Percentiles rank a stretch among this genome's conserved stretches.
phyloP scores from a whole-genome alignment of 2,797 vertebrate species.

The Bradypodion ventrale region DNA sequence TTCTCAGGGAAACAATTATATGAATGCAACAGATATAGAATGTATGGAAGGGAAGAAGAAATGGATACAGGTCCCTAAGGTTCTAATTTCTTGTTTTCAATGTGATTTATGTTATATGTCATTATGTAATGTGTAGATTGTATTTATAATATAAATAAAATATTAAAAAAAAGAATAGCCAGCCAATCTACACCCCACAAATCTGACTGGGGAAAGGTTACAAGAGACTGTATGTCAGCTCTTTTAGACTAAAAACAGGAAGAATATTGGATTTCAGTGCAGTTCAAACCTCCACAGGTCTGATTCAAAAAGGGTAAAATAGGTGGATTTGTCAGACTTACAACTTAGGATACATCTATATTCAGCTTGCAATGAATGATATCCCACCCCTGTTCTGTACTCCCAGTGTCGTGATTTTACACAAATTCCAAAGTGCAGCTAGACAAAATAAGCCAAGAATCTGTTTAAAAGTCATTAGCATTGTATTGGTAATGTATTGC shows the following conservation, averaged over 20 bases:
- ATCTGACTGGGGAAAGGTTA: not conserved
- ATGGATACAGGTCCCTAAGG: too few species aligned
- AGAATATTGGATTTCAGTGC: too few species aligned
- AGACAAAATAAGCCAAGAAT: not conserved
- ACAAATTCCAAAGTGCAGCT: not conserved
- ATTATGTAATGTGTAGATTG: too few species aligned
- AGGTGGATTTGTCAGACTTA: not conserved
- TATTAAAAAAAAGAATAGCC: too few species aligned
- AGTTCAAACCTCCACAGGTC: not conserved
- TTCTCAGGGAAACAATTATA: too few species aligned
- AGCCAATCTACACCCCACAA: not conserved
- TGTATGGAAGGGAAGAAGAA: too few species aligned
- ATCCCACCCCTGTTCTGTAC: not conserved
- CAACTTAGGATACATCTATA: not conserved
- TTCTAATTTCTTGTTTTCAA: too few species aligned
- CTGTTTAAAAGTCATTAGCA: not conserved
- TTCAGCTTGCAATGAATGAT: not conserved
- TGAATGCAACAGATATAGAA: too few species aligned
- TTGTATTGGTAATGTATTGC: too few species aligned
- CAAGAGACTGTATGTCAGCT: not conserved
- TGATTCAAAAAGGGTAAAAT: not conserved
- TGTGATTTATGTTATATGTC: too few species aligned
- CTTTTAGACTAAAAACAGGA: not conserved
- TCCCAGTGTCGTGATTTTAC: not conserved
- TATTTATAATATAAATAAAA: too few species aligned